Conservation (phyloP, 1,140 invertebrate genomes). For the Pristionchus pacificus region DNA sequence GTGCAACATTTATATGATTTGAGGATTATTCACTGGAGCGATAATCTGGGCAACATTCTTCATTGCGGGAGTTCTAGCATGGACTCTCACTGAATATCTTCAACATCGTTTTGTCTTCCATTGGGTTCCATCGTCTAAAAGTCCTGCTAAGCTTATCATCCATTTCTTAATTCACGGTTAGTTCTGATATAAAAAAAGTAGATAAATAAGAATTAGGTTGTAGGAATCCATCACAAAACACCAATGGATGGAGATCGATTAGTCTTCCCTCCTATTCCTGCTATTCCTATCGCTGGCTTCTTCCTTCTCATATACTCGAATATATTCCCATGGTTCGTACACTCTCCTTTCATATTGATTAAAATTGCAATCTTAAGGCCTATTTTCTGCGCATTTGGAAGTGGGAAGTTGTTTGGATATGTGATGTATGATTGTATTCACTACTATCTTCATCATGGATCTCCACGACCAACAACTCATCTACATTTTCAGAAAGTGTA, state of each 20-base stretch:
- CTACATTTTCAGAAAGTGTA: slow-evolving; percentile 42
- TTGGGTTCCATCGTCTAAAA: slow-evolving; percentile 57
- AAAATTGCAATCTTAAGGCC: slow-evolving; percentile 28
- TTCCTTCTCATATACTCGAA: slow-evolving; percentile 56
- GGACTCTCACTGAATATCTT: slow-evolving; percentile 61
- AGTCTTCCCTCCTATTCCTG: slow-evolving; percentile 61
- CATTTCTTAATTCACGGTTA: slow-evolving; percentile 60
- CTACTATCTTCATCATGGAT: slow-evolving; percentile 60
- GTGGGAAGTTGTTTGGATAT: slow-evolving; percentile 58
- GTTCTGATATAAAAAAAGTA: background rate
- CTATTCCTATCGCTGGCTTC: slow-evolving; percentile 51
- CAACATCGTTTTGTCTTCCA: slow-evolving; percentile 62
- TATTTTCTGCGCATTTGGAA: slow-evolving; percentile 51
- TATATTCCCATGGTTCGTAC: slow-evolving; percentile 46
- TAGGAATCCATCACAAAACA: slow-evolving; percentile 53
- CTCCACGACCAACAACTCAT: slow-evolving; percentile 36
- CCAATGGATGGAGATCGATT: slow-evolving; percentile 60
- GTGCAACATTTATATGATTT: too few relatives aligned
- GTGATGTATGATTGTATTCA: slow-evolving; percentile 59
- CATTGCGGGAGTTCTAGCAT: slow-evolving; percentile 56
- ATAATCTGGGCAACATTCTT: slow-evolving; percentile 39
- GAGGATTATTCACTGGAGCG: slow-evolving; percentile 40
- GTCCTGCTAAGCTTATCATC: slow-evolving; percentile 56
- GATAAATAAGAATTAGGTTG: background rate
- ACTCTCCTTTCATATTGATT: background rate